Percentiles rank a stretch among this genome's conserved stretches.
phyloP scores from a whole-genome alignment of 2,113 vertebrate genomes.

The Balaeniceps rex region DNA sequence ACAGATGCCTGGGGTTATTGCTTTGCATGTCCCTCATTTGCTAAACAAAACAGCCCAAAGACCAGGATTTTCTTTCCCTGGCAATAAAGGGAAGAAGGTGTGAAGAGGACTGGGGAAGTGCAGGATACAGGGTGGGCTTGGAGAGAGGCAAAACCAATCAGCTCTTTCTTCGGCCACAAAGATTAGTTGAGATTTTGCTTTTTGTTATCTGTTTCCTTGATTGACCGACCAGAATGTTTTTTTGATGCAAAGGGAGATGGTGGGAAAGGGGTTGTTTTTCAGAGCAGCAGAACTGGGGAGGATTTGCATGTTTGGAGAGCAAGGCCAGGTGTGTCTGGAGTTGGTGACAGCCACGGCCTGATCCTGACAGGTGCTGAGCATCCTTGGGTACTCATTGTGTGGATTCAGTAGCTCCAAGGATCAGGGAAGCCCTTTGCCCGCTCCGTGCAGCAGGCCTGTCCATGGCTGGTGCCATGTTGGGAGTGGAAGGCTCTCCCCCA shows the following conservation, averaged over 20 bases:
- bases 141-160: background rate
- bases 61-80: conserved; percentile 26
- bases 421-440: background rate
- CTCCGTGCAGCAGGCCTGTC: background rate
- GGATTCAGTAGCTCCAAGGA: background rate
- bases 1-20: background rate
- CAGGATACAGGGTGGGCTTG: background rate
- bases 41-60: conserved; percentile 79
- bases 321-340: background rate
- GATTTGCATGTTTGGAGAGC: background rate
- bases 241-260: background rate
- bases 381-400: background rate
- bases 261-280: background rate
- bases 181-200: conserved; percentile 37
- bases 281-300: background rate
- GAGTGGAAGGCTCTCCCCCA: background rate
- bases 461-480: rapidly evolving
- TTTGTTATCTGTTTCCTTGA: conserved; percentile 6
- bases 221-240: background rate
- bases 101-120: background rate
- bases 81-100: conserved; percentile 5
- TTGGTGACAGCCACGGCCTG: background rate
- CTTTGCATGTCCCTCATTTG: conserved; percentile 88
- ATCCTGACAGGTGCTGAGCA: background rate
- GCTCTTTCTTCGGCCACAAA: conserved; percentile 29